Evolutionary conservation across 2,797 vertebrate genomes (phyloP), one percentile per base, ranked within the genome.

Genomic region (Mus spretus): DNA sequence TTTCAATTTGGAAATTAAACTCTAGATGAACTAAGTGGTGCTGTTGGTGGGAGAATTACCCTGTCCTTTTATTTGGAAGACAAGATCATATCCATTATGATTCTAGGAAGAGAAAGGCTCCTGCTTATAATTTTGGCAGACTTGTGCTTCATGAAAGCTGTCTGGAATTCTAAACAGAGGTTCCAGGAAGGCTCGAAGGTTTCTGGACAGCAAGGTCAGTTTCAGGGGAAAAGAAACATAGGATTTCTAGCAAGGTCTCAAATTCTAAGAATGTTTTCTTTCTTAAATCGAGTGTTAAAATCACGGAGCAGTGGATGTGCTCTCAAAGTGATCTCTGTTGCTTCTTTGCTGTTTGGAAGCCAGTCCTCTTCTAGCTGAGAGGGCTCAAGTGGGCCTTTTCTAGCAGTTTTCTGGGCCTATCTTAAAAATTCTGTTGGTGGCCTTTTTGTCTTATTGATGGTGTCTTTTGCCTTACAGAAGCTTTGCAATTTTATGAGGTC

Each of bases 81-180:
- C 19, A 93, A 61, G 8, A 75, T 93, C 72, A 31, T 11, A 26
- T 4, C 59, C 28, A n/a, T 40, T 78, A n/a, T 67, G 34, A 84
- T 67, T 78, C 72, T 77, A 81, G 37, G 65, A 96, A 84, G 61
- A 94, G 75, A 57, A 74, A 70, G 55, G 4, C 26, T 53, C 65
- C 59, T 78, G 55, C n/a, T 47, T 75, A 37, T 65, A 67, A 90
- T n/a, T 63, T 90, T 72, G 92, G 57, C 55, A 90, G 91, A 88
- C 57, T 61, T 57, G 9, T 82, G 47, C 47, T 44, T 93, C 37
- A 79, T 22, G 78, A 63, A 95, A 86, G 37, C 28, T 85, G 47
- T 95, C 34, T 93, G 63, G n/a, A 96, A 80, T 86, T 92, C 57
- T 94, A 93, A 89, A 87, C 90, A 93, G 75, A 94, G 90, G 87